phyloP scores from a whole-genome alignment of 2,113 vertebrate genomes.

The Capricornis sumatraensis region DNA sequence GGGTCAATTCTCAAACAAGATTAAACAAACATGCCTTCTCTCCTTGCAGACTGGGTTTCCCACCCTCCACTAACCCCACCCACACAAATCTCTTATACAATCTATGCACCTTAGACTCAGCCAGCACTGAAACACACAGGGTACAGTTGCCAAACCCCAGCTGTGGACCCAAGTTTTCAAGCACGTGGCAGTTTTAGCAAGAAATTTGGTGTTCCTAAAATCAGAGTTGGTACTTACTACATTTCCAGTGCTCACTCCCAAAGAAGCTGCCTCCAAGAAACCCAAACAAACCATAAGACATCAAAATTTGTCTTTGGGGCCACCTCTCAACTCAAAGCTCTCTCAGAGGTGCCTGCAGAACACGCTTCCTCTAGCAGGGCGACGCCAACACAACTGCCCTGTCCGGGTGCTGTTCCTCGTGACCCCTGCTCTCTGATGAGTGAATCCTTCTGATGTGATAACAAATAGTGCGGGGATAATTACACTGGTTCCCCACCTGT shows the following conservation, averaged over 20 bases:
- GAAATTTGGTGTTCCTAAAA: not conserved
- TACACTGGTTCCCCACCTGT: not conserved
- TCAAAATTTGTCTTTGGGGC: not conserved
- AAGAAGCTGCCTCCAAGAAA: not conserved
- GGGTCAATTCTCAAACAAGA: not conserved
- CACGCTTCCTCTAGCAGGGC: rapidly evolving
- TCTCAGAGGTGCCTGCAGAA: not conserved
- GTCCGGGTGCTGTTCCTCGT: rapidly evolving
- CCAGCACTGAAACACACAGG: not conserved
- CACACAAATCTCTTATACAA: not conserved
- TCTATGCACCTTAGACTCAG: not conserved
- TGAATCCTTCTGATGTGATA: not conserved
- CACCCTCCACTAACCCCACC: not conserved
- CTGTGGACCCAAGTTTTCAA: not conserved
- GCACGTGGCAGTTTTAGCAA: not conserved
- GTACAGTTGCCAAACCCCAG: not conserved
- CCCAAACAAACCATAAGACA: not conserved
- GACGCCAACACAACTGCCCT: not conserved
- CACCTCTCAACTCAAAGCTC: not conserved
- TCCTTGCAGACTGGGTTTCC: not conserved
- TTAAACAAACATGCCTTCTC: not conserved
- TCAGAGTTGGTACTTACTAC: not conserved
- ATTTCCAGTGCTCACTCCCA: not conserved
- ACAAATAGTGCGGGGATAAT: not conserved
- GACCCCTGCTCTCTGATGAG: not conserved